Evolutionary conservation across 2,797 vertebrate genomes (phyloP).

Genomic region (Trachops cirrhosus): DNA sequence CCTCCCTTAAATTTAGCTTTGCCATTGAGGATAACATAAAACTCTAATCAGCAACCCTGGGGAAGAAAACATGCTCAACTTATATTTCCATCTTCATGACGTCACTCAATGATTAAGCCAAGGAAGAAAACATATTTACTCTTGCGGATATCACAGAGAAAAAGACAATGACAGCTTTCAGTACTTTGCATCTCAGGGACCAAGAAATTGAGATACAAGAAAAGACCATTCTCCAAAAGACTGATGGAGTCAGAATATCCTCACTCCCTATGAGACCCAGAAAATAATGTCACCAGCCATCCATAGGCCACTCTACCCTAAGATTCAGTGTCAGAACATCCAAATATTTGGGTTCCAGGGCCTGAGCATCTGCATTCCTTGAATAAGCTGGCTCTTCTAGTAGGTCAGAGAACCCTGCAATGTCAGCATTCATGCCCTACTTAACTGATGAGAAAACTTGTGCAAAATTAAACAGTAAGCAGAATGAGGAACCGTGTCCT

Average conservation of each 20-base stretch:
- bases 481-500: background rate
- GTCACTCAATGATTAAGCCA: background rate
- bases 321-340: background rate
- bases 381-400: background rate
- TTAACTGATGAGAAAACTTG: background rate
- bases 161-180: background rate
- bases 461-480: background rate
- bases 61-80: background rate
- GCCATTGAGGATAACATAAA: background rate
- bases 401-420: background rate
- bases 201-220: background rate
- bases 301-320: background rate
- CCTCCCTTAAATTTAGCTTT: conserved; percentile 22
- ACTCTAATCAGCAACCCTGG: background rate
- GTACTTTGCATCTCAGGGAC: background rate
- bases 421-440: background rate
- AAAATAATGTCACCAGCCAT: background rate
- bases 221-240: background rate
- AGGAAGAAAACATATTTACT: background rate
- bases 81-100: background rate
- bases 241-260: background rate
- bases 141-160: background rate
- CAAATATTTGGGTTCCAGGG: background rate
- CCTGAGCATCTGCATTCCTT: background rate
- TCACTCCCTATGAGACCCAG: background rate